A percentile compares a stretch with the other conserved stretches of the same genome.
Evolutionary conservation across 2,888 invertebrate species (phyloP).

Genomic region (Sinodicranocentrus sp.): DNA sequence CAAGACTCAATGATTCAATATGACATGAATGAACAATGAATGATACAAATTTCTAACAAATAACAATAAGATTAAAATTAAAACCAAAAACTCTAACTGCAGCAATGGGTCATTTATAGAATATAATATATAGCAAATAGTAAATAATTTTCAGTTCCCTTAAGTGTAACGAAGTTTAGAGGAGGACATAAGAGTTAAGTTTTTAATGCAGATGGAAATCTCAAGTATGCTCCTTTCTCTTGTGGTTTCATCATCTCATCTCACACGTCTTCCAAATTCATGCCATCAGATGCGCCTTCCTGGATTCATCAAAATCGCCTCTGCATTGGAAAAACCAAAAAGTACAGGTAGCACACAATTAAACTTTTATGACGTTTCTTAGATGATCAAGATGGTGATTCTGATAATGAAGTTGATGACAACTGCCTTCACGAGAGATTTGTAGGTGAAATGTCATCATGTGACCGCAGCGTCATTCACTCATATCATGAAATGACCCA

Average conservation of each 20-base stretch:
- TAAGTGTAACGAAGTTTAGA: slow-evolving; percentile 33
- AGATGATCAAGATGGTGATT: neutral
- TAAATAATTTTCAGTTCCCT: slow-evolving; percentile 37
- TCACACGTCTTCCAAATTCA: slow-evolving; percentile 58
- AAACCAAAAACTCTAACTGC: slow-evolving; percentile 23
- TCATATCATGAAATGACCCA: slow-evolving; percentile 23
- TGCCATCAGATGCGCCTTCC: slow-evolving; percentile 67
- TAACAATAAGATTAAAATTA: slow-evolving; percentile 36
- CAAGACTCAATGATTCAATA: slow-evolving; percentile 17
- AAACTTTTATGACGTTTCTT: slow-evolving; percentile 28
- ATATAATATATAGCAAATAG: slow-evolving; percentile 22
- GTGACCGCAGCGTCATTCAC: neutral
- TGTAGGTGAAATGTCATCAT: neutral
- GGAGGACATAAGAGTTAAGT: slow-evolving; percentile 27
- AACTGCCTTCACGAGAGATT: neutral
- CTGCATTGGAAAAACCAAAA: slow-evolving; percentile 74
- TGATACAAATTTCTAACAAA: slow-evolving; percentile 34
- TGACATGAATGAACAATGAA: slow-evolving; percentile 33
- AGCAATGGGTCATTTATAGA: slow-evolving; percentile 28
- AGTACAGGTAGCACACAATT: slow-evolving; percentile 52
- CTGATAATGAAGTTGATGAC: slow-evolving; percentile 4
- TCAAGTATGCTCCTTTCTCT: slow-evolving; percentile 60
- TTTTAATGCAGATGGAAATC: slow-evolving; percentile 61
- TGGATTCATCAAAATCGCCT: slow-evolving; percentile 76
- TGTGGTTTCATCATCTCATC: slow-evolving; percentile 51